These are phyloP conservation scores for Protaetia brevitarsis DNA, from an alignment of 1,140 invertebrate species.

Conservation along the genomic window DNA sequence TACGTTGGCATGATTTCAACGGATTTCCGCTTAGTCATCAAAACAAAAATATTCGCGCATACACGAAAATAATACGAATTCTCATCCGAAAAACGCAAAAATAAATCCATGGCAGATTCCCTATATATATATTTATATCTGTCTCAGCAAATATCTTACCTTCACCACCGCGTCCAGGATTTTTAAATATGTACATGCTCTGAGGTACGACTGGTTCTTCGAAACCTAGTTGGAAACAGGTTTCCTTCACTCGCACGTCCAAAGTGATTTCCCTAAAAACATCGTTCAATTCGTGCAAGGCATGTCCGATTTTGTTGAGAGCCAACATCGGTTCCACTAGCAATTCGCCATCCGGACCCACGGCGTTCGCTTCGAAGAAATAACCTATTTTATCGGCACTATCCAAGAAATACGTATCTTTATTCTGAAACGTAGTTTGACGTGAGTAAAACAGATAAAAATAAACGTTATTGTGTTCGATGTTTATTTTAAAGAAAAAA, in stretches of 20 bases:
- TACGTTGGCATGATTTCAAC: neutral
- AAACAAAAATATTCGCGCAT: neutral
- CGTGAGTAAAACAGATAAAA: neutral
- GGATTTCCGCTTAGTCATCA: neutral
- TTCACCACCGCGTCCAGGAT: conserved; percentile 86
- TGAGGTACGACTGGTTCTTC: conserved; percentile 82
- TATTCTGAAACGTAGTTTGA: conserved; percentile 57
- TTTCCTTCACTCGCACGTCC: conserved; percentile 75
- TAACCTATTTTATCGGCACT: conserved; percentile 90
- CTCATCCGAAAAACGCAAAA: no score
- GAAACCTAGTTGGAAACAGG: conserved; percentile 69
- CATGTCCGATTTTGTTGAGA: conserved; percentile 90
- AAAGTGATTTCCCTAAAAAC: conserved; percentile 81
- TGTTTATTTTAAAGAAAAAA: no score
- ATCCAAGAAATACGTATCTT: conserved; percentile 82
- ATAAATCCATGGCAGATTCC: no score
- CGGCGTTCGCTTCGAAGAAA: conserved; percentile 86
- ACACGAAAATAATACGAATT: no score
- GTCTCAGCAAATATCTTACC: conserved; percentile 62
- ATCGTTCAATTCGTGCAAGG: conserved; percentile 82
- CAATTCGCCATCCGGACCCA: conserved; percentile 72
- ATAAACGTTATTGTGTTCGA: no score
- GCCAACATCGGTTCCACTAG: conserved; percentile 65
- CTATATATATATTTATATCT: no score
- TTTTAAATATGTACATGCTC: conserved; percentile 99